Base-by-base conservation (phyloP, 92 coral and sea anemone species). In the Porites cylindrica region DNA sequence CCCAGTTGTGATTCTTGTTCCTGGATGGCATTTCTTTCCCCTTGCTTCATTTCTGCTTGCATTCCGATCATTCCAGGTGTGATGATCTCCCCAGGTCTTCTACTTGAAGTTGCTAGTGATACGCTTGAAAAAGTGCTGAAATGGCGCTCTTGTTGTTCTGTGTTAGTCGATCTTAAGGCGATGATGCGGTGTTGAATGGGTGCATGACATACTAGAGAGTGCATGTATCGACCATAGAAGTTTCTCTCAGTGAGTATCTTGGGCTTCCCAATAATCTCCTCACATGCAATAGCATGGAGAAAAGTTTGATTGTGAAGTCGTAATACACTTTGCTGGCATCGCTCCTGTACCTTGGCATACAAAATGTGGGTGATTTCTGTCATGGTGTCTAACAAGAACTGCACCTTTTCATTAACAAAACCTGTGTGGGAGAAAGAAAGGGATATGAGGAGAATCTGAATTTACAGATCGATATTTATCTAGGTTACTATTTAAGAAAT, bases 331-430 rank as follows among this genome's bases (percentile, higher is more conserved):
- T 86, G 76, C 74, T 85, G 88, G 69, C 87, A 84, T 72, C 87
- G 84, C 9, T 70, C 66, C 20, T 74, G 38, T 62, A 84, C 93
- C n/a, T 86, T 66, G 66, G 58, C 59, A 75, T 79, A 85, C 23
- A 86, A 86, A 56, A 90, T 72, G 24, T 47, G 76, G 71, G 84
- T 75, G 84, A 90, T 78, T 76, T 90, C 93, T 32, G 88, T 86
- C 20, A 90, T 83, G 26, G 93, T 79, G 75, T 90, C 93, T 38
- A 85, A 74, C 72, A 90, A 63, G 53, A 66, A 84, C 82, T 85
- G 90, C 26, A 90, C 90, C 10, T 79, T 85, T 10, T 82, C 72
- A 60, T 70, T 77, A 75, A 38, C 11, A 16, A 54, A n/a, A 51
- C 12, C 7, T 52, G n/a, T 17, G 59, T 10, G 10, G 8, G 9